A percentile compares a stretch with the other conserved stretches of the same genome.
These are phyloP conservation scores for Tanypteryx hageni DNA, from an alignment of 2,888 invertebrate species.

Conservation along the genomic window DNA sequence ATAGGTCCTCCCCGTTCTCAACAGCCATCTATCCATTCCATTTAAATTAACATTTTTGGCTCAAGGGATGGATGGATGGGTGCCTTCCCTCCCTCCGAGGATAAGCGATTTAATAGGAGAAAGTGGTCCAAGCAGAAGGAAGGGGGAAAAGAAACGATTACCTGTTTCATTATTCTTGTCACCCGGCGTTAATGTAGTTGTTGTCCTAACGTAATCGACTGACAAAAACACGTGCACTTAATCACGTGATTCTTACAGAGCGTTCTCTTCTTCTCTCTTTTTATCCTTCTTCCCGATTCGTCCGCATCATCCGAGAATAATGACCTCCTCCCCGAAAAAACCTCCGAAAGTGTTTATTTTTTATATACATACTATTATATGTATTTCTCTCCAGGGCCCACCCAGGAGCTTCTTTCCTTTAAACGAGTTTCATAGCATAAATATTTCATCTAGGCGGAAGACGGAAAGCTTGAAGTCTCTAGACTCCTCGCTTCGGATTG, in stretches of 20 bases:
- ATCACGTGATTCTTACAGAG: constrained; percentile 29
- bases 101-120: neutral
- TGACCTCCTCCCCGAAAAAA: neutral
- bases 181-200: constrained; percentile 48
- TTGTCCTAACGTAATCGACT: constrained; percentile 63
- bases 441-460: too few species aligned
- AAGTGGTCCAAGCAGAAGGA: neutral
- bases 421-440: too few species aligned
- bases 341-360: neutral
- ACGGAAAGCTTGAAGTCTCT: too few species aligned
- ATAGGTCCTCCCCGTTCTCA: neutral
- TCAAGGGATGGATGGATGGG: constrained; percentile 15
- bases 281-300: neutral
- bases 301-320: constrained; percentile 46
- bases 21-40: neutral
- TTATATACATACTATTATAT: too few species aligned
- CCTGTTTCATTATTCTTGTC: constrained; percentile 57
- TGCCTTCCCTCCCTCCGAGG: neutral
- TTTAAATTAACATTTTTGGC: constrained; percentile 46
- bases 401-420: neutral
- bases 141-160: neutral
- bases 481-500: too few species aligned
- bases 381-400: neutral
- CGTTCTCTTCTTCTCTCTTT: neutral
- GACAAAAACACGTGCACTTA: constrained; percentile 53